phyloP scores from a whole-genome alignment of 1,140 invertebrate species.

The Trichoplusia ni region DNA sequence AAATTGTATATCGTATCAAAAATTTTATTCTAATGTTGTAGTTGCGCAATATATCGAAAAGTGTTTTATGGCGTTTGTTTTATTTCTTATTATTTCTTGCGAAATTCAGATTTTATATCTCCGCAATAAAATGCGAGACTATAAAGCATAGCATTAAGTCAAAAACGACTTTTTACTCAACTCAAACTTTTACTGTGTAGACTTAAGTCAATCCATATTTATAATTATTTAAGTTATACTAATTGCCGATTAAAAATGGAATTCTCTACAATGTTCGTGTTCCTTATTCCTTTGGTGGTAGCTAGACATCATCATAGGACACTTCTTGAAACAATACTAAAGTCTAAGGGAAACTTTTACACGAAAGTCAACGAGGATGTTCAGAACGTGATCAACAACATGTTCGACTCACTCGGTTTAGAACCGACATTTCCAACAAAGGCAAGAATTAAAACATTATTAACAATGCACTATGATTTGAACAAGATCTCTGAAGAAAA shows the following conservation, averaged over 20 bases:
- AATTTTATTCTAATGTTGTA: neutral
- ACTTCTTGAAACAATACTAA: constrained; percentile 16
- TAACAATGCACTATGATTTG: constrained; percentile 35
- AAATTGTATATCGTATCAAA: neutral
- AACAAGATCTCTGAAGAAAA: constrained; percentile 25
- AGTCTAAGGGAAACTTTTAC: constrained; percentile 15
- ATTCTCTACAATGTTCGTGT: neutral
- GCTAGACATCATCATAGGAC: constrained; percentile 12
- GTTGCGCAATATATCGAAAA: constrained; percentile 14
- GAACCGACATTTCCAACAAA: constrained; percentile 12
- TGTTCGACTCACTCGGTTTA: constrained; percentile 34
- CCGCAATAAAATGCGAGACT: neutral
- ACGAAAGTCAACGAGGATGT: constrained; percentile 29
- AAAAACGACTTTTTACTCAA: neutral
- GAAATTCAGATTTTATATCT: neutral
- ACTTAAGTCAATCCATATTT: constrained; percentile 8
- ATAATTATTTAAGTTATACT: constrained; percentile 13
- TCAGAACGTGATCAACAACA: constrained; percentile 36
- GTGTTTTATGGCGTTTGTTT: constrained; percentile 15
- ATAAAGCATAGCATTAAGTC: neutral
- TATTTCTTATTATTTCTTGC: neutral
- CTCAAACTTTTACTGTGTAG: neutral
- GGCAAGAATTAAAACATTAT: constrained; percentile 16
- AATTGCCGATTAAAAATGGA: constrained; percentile 11
- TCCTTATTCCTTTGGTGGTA: constrained; percentile 3